Conservation (phyloP, 2,113 vertebrate genomes). For the Nematolebias whitei region DNA sequence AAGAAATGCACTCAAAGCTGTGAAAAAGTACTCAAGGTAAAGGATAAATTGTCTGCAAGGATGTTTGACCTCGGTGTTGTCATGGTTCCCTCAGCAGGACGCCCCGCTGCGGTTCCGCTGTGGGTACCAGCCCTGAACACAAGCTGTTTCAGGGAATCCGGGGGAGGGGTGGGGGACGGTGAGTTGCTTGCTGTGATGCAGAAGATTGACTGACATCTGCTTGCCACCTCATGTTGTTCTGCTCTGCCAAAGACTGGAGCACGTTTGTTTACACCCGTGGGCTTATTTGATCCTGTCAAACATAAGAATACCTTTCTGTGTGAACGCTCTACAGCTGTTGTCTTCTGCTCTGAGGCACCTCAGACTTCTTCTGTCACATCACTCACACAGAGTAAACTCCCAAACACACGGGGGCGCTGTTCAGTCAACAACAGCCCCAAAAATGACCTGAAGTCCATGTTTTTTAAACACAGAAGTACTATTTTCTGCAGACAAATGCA, state of each 20-base stretch:
- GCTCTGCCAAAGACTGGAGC: constrained; percentile 46
- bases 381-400: constrained; percentile 2
- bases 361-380: constrained; percentile 29
- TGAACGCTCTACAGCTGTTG: background rate
- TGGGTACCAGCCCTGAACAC: constrained; percentile 80
- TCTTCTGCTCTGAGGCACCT: constrained; percentile 9
- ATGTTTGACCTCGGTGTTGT: constrained; percentile 71
- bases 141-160: constrained; percentile 48
- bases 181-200: constrained; percentile 60
- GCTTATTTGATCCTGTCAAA: constrained; percentile 5
- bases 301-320: background rate
- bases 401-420: constrained; percentile 15
- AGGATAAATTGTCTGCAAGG: background rate
- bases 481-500: background rate
- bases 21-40: no score
- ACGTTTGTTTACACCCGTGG: constrained; percentile 72
- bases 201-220: constrained; percentile 63
- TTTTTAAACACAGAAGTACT: background rate
- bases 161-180: constrained; percentile 62
- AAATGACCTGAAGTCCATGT: background rate
- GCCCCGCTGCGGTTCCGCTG: constrained; percentile 79
- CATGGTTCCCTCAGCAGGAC: constrained; percentile 78
- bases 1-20: constrained; percentile 1
- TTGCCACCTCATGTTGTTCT: constrained; percentile 57
- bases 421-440: constrained; percentile 11